Conservation (phyloP, 2,888 invertebrate species). For the Amphimallon solstitiale region DNA sequence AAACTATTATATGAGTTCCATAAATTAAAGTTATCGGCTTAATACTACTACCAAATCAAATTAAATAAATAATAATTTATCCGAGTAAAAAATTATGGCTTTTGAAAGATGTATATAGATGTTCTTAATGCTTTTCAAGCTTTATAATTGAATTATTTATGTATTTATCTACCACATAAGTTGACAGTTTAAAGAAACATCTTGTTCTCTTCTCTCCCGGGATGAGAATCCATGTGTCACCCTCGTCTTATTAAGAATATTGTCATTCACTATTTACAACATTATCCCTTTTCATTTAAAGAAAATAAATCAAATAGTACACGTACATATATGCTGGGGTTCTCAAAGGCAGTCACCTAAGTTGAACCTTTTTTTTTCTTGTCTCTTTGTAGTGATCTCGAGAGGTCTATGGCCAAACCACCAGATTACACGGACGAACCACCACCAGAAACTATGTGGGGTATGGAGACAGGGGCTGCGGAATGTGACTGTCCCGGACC, state of each 20-base stretch:
- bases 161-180: constrained; percentile 11
- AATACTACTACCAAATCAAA: no score
- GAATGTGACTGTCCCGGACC: constrained; percentile 82
- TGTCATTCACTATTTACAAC: constrained; percentile 1
- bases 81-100: no score
- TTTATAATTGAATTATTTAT: constrained; percentile 1
- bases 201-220: constrained; percentile 13
- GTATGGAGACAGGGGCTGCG: constrained; percentile 73
- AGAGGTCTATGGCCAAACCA: constrained; percentile 60
- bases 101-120: no score
- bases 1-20: no score
- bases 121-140: no score
- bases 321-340: neutral
- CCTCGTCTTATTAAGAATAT: neutral
- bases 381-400: constrained; percentile 44
- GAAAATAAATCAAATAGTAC: no score
- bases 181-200: constrained; percentile 31
- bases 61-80: no score
- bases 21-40: no score
- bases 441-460: constrained; percentile 70
- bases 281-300: neutral
- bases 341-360: neutral
- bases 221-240: neutral
- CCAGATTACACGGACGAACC: constrained; percentile 53
- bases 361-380: constrained; percentile 6